Evolutionary conservation across 2,113 vertebrate species (phyloP).

Genomic region (Mustelus asterias): DNA sequence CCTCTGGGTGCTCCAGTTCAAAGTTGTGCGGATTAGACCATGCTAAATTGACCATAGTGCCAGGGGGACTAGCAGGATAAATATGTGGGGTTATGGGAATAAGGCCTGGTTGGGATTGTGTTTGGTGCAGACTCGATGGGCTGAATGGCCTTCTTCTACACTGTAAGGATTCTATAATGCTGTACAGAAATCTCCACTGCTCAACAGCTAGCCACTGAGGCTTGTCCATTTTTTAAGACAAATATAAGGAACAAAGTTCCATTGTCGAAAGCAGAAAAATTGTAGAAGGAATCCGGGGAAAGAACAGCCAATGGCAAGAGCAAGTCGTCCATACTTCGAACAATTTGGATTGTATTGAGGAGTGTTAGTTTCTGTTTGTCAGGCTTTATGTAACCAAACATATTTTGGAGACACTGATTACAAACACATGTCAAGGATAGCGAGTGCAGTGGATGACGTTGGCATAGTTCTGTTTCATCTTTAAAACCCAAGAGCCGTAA

Average conservation of each 20-base stretch:
- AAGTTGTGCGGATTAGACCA: too few species aligned
- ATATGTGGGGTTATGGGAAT: too few species aligned
- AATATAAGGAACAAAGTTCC: slow-evolving; percentile 2
- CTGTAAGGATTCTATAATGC: too few species aligned
- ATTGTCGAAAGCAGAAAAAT: background rate
- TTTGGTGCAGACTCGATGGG: too few species aligned
- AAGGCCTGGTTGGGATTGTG: too few species aligned
- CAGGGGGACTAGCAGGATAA: too few species aligned
- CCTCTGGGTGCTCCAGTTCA: too few species aligned
- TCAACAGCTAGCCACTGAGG: background rate
- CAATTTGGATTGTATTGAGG: slow-evolving; percentile 34
- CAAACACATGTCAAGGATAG: slow-evolving; percentile 46
- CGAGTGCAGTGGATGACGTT: slow-evolving; percentile 42
- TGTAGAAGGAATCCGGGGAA: background rate
- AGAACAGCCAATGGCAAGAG: slow-evolving; percentile 7
- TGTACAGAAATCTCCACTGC: too few species aligned
- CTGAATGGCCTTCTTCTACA: too few species aligned
- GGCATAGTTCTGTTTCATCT: slow-evolving; percentile 51
- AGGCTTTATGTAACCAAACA: background rate
- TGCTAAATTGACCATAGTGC: too few species aligned
- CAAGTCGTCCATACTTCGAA: background rate
- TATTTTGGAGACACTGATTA: slow-evolving; percentile 44
- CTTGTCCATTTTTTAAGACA: background rate
- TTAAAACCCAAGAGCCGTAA: slow-evolving; percentile 53
- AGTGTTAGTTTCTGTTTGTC: slow-evolving; percentile 30